Conservation (phyloP, 2,888 invertebrate genomes). For the Glomeris marginata region DNA sequence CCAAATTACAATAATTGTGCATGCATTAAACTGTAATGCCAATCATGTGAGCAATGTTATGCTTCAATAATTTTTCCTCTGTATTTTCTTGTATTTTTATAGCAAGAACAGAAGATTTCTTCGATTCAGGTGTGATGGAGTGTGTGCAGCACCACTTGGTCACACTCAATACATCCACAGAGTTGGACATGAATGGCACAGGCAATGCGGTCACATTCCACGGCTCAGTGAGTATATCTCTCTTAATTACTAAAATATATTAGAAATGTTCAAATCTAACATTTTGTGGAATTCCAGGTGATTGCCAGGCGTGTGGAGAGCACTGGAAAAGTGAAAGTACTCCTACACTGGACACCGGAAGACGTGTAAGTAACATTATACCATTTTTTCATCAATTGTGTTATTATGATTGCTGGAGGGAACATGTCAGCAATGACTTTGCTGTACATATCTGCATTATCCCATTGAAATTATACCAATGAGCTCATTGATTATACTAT, state of each 20-base stretch:
- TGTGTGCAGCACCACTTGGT: constrained; percentile 67
- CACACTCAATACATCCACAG: constrained; percentile 32
- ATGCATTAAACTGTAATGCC: too few species aligned
- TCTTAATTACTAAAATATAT: not conserved
- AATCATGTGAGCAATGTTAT: too few species aligned
- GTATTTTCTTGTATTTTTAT: too few species aligned
- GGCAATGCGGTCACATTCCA: constrained; percentile 29
- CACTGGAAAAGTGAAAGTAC: constrained; percentile 51
- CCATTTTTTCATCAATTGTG: constrained; percentile 2
- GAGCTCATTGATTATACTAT: too few species aligned
- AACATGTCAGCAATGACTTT: too few species aligned
- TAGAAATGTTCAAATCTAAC: constrained; percentile 18
- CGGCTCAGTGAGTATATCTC: constrained; percentile 25
- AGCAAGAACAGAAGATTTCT: constrained; percentile 89
- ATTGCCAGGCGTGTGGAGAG: constrained; percentile 48
- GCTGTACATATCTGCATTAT: too few species aligned
- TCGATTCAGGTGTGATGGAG: constrained; percentile 86
- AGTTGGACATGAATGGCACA: constrained; percentile 25
- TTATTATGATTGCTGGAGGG: not conserved
- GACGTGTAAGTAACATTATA: constrained; percentile 57
- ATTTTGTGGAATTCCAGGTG: too few species aligned
- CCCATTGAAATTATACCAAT: too few species aligned
- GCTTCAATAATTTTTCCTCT: too few species aligned
- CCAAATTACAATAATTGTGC: too few species aligned
- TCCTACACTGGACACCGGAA: constrained; percentile 67